phyloP scores from a whole-genome alignment of 1,140 invertebrate species.

The Papilio dardanus region DNA sequence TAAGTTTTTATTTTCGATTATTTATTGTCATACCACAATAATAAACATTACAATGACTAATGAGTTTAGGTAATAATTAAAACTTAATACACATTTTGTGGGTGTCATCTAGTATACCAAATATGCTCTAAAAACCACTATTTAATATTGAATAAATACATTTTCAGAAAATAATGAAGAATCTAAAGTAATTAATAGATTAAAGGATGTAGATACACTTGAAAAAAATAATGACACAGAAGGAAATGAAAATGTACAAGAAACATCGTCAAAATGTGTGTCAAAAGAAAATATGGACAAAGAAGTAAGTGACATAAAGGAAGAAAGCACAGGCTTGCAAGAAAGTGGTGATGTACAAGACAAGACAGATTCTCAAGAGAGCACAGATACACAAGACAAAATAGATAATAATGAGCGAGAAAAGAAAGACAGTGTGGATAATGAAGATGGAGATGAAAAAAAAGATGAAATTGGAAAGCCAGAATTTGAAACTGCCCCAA shows the following conservation, averaged over 20 bases:
- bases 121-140: neutral
- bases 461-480: conserved; percentile 63
- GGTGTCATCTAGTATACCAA: neutral
- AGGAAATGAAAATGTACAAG: conserved; percentile 20
- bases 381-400: conserved; percentile 3
- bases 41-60: too few species aligned
- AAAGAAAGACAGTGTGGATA: neutral
- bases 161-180: conserved; percentile 40
- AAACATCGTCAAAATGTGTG: conserved; percentile 3
- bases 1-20: too few species aligned
- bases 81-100: neutral
- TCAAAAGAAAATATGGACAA: conserved; percentile 5
- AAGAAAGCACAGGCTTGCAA: neutral
- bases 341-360: conserved; percentile 35
- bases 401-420: conserved; percentile 23
- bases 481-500: conserved; percentile 74
- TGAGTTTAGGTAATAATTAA: neutral
- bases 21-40: too few species aligned
- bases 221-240: conserved; percentile 38
- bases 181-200: conserved; percentile 41
- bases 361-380: conserved; percentile 11
- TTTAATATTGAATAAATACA: neutral
- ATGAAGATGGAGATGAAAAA: conserved; percentile 45
- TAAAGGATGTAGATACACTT: conserved; percentile 41
- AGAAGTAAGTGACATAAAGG: conserved; percentile 8